Base-by-base conservation (phyloP, 2,797 vertebrate species). In the Anabas testudineus region DNA sequence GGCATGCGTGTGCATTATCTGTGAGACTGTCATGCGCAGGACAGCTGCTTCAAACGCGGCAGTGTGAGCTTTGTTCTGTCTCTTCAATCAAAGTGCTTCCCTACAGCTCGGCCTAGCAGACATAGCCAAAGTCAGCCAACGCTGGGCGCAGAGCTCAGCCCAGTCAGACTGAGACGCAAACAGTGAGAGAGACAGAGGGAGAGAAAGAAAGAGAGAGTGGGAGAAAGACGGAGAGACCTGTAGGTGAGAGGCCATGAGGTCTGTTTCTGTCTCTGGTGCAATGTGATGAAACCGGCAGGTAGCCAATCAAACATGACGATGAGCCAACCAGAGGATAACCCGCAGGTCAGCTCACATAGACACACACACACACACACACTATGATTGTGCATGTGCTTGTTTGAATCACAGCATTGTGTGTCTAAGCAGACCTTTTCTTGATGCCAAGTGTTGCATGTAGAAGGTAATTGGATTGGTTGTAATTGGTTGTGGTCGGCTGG, bases 261-360 rank as follows among this genome's bases (percentile, higher is more conserved):
- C 81, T 84, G 82, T 78, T 88, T 90, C 90, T 83, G 85, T 89
- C 81, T 91, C 83, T 88, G 83, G 83, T 84, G 90, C 85, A 90
- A 89, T 88, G 90, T 89, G 90, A 93, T 91, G 90, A 93, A 90
- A 88, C 84, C 83, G 82, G 88, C 90, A 86, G 81, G 81, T 84
- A 76, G 88, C 89, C 91, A 93, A 92, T 92, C 89, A 91, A 73
- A 88, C 86, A 65, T 68, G 79, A 88, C 75, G 74, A 87, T 62
- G 83, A 90, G 83, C 90, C 86, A 83, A 88, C 78, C 73, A 58
- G 81, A 79, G 82, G 91, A 82, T 90, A 88, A 93, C 89, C 88
- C 64, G 78, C 71, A 70, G 90, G 90, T 91, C 88, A 85, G 70
- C 64, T 43, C 53, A 74, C 80, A 81, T 65, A 54, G 74, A 47